A percentile compares a stretch with the other conserved stretches of the same genome.
These are phyloP conservation scores for Stomorhina lunata DNA, from an alignment of 2,888 invertebrate genomes.

Conservation along the genomic window DNA sequence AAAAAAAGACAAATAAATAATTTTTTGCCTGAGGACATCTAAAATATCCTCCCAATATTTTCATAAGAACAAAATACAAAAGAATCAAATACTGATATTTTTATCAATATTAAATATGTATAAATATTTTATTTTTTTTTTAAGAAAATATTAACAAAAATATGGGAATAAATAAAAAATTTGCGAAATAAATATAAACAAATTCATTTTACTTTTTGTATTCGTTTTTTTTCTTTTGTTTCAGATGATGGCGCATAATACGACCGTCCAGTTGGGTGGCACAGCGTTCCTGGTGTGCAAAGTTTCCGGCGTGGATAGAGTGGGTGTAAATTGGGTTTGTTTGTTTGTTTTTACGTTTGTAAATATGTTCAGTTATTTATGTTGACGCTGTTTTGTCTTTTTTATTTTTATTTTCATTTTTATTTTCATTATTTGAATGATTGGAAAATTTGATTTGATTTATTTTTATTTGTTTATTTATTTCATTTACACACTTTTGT, in stretches of 20 bases:
- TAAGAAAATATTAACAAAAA: background rate
- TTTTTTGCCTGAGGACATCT: too few species aligned
- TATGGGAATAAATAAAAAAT: too few species aligned
- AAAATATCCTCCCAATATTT: too few species aligned
- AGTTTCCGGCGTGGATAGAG: constrained; percentile 80
- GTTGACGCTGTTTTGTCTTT: background rate
- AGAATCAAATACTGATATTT: too few species aligned
- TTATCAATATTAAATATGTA: too few species aligned
- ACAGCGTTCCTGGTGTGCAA: constrained; percentile 80
- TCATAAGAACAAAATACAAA: too few species aligned
- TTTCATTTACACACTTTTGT: background rate
- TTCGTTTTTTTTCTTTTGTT: constrained; percentile 63
- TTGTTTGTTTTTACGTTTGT: constrained; percentile 65
- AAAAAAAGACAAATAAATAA: too few species aligned
- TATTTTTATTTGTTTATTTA: constrained; percentile 15
- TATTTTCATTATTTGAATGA: background rate
- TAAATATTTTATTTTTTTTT: background rate
- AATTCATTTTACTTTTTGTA: constrained; percentile 41
- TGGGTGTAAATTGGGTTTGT: constrained; percentile 81
- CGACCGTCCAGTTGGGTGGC: constrained; percentile 80
- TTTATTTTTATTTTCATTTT: constrained; percentile 47
- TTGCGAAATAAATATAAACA: background rate
- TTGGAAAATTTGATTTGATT: constrained; percentile 15
- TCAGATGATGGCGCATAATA: constrained; percentile 81
- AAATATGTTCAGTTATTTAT: constrained; percentile 25